Evolutionary conservation across 2,888 invertebrate species (phyloP), one percentile per base, ranked within the genome.

Genomic region (Leucania comma): DNA sequence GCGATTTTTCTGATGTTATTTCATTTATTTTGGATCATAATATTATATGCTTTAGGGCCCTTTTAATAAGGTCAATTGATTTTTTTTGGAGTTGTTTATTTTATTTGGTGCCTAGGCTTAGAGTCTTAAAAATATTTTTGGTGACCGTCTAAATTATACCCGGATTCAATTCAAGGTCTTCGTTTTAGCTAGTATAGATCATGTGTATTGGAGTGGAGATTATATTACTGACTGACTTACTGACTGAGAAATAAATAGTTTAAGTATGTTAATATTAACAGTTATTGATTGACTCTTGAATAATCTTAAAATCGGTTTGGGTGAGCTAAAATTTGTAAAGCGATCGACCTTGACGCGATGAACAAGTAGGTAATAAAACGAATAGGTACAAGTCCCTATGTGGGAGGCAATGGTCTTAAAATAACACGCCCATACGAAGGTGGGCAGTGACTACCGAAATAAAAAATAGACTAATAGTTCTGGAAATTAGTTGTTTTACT

Each of bases 371-470:
- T 68, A 68, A 38, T 62, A 62, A 75, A 61, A 56, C 66, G 51
- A 56, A 62, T 77, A 75, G 53, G 73, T 59, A 68, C 56, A 69
- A 69, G 56, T 59, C n/a, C 60, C 83, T 69, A 62, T 63, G 83
- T 82, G 82, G 84, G 83, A 84, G 82, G 77, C 68, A 63, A 59
- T 54, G 14, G 51, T 64, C 63, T 81, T 71, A 82, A 82, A 70
- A 66, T 74, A 80, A 65, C 38, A 68, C 64, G 57, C 64, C 24
- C 61, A 62, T 53, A 57, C 62, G 17, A 72, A 66, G 67, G 67
- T 64, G 58, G 26, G 54, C 32, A 46, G 29, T 22, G 10, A 53
- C 56, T 51, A 71, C 46, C 53, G 10, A 57, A 75, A 71, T 67
- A 48, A 67, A 26, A 57, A 74, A 68, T 60, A 74, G 56, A 24